Conservation (phyloP, 2,113 vertebrate species). For the Caranx ignobilis region DNA sequence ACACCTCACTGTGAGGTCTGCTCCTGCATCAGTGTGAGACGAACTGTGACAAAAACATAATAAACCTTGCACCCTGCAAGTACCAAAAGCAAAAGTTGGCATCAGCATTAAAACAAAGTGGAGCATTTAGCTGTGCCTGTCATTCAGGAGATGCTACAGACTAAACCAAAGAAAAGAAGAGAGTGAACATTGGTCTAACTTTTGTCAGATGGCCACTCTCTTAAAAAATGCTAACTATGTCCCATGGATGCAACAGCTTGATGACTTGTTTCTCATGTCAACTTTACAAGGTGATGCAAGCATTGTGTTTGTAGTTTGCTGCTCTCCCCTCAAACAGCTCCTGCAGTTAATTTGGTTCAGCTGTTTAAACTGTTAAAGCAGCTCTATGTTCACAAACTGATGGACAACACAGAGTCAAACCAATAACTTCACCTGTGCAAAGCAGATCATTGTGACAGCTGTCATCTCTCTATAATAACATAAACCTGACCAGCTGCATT, state of each 20-base stretch:
- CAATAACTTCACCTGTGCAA: not conserved
- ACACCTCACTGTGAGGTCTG: not conserved
- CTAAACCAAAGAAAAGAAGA: not conserved
- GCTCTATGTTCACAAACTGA: not conserved
- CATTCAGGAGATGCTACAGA: not conserved
- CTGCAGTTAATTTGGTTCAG: not conserved
- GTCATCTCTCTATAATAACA: not conserved
- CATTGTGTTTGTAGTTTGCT: not conserved
- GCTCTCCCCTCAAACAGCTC: not conserved
- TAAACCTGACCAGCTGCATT: constrained; percentile 56
- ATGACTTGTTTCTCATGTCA: not conserved
- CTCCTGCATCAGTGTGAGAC: not conserved
- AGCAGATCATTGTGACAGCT: not conserved
- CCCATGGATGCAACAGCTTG: not conserved
- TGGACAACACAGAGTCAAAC: not conserved
- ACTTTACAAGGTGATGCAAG: not conserved
- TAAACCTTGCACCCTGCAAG: not conserved
- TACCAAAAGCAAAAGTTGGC: not conserved
- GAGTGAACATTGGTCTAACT: not conserved
- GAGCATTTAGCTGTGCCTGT: not conserved
- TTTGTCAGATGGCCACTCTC: not conserved
- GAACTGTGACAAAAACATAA: not conserved
- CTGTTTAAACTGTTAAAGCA: not conserved
- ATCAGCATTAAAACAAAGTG: not conserved
- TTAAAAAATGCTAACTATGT: not conserved